Conservation (phyloP, 1,140 invertebrate species). For the Cyclargus thomasi region DNA sequence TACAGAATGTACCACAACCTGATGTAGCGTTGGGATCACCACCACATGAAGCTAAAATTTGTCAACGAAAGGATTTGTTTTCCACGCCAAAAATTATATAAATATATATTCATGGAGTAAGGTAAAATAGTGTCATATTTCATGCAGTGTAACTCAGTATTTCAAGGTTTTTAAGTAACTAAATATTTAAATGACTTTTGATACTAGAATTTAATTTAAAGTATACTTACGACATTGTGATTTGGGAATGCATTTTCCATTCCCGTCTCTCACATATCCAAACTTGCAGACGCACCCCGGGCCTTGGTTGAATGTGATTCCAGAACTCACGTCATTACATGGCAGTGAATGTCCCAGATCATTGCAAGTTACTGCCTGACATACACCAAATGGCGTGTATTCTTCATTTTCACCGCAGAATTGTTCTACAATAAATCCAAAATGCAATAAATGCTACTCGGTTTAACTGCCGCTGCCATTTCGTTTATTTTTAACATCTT, state of each 20-base stretch:
- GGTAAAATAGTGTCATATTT: neutral
- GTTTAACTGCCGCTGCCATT: too few relatives aligned
- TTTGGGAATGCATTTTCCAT: conserved; percentile 26
- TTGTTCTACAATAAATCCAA: neutral
- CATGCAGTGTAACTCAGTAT: too few relatives aligned
- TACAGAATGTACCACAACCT: conserved; percentile 34
- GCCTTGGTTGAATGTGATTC: conserved; percentile 17
- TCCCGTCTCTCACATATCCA: conserved; percentile 24
- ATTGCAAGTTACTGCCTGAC: conserved; percentile 30
- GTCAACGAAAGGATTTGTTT: neutral
- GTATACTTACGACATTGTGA: conserved; percentile 28
- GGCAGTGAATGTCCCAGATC: conserved; percentile 22
- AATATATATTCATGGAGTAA: neutral
- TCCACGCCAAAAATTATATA: neutral
- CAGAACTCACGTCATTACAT: conserved; percentile 26
- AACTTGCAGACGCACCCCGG: conserved; percentile 31
- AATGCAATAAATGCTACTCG: neutral
- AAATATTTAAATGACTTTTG: neutral
- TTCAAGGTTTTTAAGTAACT: too few relatives aligned
- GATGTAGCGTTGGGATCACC: conserved; percentile 32
- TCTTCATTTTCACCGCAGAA: conserved; percentile 33
- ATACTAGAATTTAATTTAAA: neutral
- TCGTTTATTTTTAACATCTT: too few relatives aligned
- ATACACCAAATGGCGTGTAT: conserved; percentile 27
- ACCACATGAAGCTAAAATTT: conserved; percentile 34